A percentile compares a stretch with the other conserved stretches of the same genome.
Conservation (phyloP, 1,140 invertebrate genomes). For the Drosophila quadrilineata region DNA sequence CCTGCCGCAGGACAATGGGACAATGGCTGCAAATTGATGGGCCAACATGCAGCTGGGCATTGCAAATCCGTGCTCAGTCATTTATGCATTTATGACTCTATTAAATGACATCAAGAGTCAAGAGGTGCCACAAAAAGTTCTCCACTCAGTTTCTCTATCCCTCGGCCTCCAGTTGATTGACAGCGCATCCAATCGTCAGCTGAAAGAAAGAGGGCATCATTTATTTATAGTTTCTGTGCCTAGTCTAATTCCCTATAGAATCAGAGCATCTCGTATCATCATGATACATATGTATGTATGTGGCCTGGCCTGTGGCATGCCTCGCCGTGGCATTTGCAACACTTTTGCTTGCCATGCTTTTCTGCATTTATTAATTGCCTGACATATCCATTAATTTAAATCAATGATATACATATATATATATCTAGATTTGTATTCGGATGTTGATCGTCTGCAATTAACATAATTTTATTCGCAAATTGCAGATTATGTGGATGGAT, state of each 20-base stretch:
- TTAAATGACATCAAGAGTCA: slow-evolving; percentile 52
- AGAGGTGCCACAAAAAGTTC: no score
- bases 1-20: slow-evolving; percentile 37
- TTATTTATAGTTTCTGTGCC: no score
- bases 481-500: no score
- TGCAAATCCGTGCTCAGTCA: no score
- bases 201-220: slow-evolving; percentile 28
- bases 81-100: slow-evolving; percentile 69
- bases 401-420: slow-evolving; percentile 63
- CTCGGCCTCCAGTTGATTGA: slow-evolving; percentile 53
- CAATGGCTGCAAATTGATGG: slow-evolving; percentile 64
- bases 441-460: slow-evolving; percentile 47
- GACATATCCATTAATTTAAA: slow-evolving; percentile 81
- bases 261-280: no score
- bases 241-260: no score
- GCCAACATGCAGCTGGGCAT: slow-evolving; percentile 63
- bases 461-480: slow-evolving; percentile 73
- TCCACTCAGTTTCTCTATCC: no score
- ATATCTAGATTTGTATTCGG: not conserved
- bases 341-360: slow-evolving; percentile 58
- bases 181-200: slow-evolving; percentile 47
- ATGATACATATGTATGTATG: no score
- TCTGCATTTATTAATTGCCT: slow-evolving; percentile 81
- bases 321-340: no score
- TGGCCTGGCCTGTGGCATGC: not conserved